Evolutionary conservation across 2,888 invertebrate species (phyloP).

Genomic region (Seira musarum): DNA sequence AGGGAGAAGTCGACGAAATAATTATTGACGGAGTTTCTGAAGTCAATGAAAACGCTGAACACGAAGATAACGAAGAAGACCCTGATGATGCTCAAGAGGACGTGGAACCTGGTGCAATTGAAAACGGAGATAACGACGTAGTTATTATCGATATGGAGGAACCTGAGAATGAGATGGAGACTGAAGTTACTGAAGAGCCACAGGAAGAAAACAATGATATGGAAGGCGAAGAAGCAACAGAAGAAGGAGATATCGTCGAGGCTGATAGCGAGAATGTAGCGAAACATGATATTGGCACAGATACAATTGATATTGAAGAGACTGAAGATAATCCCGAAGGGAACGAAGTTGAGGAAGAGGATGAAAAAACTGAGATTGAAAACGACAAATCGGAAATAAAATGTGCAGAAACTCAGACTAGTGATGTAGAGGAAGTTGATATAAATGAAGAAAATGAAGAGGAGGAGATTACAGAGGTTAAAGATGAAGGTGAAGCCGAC

Average conservation of each 20-base stretch:
- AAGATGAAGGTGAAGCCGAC: slow-evolving; percentile 3
- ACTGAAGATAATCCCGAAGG: background rate
- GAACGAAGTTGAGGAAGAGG: background rate
- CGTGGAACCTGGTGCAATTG: background rate
- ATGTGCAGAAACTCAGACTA: background rate
- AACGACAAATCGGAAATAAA: background rate
- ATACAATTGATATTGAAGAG: slow-evolving; percentile 4
- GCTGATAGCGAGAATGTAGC: background rate
- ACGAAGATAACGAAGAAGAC: background rate
- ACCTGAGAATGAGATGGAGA: background rate
- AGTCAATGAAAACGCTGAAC: slow-evolving; percentile 2
- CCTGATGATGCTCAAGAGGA: background rate
- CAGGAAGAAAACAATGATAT: background rate
- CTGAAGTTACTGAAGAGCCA: background rate
- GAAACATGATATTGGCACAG: background rate
- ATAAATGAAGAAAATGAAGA: slow-evolving; percentile 1
- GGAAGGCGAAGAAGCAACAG: background rate
- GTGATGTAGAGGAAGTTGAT: background rate
- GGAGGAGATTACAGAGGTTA: background rate
- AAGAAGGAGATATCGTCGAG: background rate
- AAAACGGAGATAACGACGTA: background rate
- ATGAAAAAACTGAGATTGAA: background rate
- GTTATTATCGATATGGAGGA: background rate
- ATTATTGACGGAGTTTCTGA: background rate
- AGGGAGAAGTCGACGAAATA: background rate